Base-by-base conservation (phyloP, 2,797 vertebrate genomes). In the Pteronotus mesoamericanus region DNA sequence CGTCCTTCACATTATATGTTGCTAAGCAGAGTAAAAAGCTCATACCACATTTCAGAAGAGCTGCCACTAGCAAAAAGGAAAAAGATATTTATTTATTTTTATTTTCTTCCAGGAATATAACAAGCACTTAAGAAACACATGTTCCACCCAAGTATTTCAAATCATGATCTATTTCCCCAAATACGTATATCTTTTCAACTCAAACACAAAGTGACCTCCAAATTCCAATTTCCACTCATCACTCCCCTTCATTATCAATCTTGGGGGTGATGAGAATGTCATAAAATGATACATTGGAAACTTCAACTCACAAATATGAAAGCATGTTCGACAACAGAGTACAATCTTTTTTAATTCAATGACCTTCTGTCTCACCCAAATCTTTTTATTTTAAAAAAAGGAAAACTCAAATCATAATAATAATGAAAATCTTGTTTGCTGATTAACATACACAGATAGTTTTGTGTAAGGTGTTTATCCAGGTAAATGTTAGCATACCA, bases 401-500 rank as follows among this genome's bases (percentile, higher is more conserved):
- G 55, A 90, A 94, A 95, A 85, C 53, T 96, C 85, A 66, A 88
- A 91, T 78, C 57, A 68, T 46, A 88, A 53, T 42, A 42, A 72
- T 21, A 39, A 66, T n/a, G 37, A 95, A 78, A 91, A 84, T 11
- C 2, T 59, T 95, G 87, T 74, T 55, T 46, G 69, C n/a, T 89
- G 37, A 87, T 91, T 84, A 91, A 78, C 46, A 88, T 85, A 82
- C 37, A 82, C 53, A 90, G 94, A 93, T 79, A 64, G 53, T 74
- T 94, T 82, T 44, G 15, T 16, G 10, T 42, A 72, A 89, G 68
- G 71, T 89, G n/a, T 89, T 90, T 92, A 72, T 37, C 44, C 80
- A 75, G 29, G 59, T 95, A 95, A 94, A 94, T 69, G 92, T 82
- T 64, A 96, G 72, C n/a, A 89, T 59, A 32, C 32, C 12, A 37